Base-by-base conservation (phyloP, 1,140 invertebrate species). In the Aleiodes sp. region DNA sequence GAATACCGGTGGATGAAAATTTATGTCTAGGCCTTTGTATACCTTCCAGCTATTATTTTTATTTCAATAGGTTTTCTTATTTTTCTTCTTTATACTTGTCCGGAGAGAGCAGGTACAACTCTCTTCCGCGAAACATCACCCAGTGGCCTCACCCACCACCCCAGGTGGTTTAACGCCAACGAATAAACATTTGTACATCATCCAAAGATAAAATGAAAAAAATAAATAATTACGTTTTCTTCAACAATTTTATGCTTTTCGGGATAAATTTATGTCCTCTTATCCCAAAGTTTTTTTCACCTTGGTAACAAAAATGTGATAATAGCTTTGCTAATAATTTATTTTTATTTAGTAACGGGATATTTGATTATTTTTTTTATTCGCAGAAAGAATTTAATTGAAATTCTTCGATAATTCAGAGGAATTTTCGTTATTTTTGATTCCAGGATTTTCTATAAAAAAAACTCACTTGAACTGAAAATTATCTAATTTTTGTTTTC, bases 141-240 rank as follows among this genome's bases (percentile, higher is more conserved):
- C n/a, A n/a, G n/a, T n/a, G 14, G 46, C 46, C 46, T 52, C 46
- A 52, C 46, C 46, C 46, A 52, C 46, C 46, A 52, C 46, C 46
- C 46, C 46, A 26, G 46, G 46, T 52, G 46, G 16, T 52, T 52
- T 52, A 1, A 52, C 46, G 21, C 46, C 19, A 3, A n/a, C n/a
- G 46, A 24, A 52, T 52, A 52, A 52, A 24, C 46, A 24, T 24
- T 24, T n/a, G n/a, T n/a, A n/a, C 8, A 24, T 16, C 21, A 21
- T 4, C 10, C 31, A 4, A 35, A 6, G 31, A 35, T 35, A 35
- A 26, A 16, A 52, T n/a, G n/a, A 52, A 16, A 24, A 26, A 52
- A 52, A 52, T 21, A 1, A 52, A 3, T 2, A n/a, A n/a, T 52
- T 52, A 2, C 21, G 3, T 52, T 52, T 52, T 16, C 26, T 21